These are phyloP conservation scores for Apus apus DNA, from an alignment of 2,113 vertebrate genomes.

Conservation along the genomic window DNA sequence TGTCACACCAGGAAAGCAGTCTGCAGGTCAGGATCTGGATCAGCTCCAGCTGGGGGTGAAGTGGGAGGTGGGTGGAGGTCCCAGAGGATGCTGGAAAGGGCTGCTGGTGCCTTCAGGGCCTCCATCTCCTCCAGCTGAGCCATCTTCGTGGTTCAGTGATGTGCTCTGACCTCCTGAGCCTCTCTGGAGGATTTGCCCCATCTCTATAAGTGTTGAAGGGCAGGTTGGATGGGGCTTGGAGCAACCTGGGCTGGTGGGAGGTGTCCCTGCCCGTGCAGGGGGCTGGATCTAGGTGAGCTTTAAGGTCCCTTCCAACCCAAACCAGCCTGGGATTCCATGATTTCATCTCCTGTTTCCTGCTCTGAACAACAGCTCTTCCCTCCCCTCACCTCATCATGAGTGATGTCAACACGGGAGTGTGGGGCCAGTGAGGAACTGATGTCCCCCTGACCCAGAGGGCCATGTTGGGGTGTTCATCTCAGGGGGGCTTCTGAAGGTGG, in stretches of 20 bases:
- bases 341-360: neutral
- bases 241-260: no score
- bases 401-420: neutral
- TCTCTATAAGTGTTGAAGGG: no score
- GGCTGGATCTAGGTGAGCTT: no score
- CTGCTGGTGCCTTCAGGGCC: neutral
- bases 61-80: neutral
- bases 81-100: neutral
- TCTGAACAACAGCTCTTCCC: neutral
- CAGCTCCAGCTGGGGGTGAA: neutral
- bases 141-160: accelerated
- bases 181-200: neutral
- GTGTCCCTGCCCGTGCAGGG: no score
- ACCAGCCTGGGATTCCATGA: no score
- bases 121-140: neutral
- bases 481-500: neutral
- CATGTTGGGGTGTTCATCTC: neutral
- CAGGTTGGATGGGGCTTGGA: no score
- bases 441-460: no score
- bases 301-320: no score
- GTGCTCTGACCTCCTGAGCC: neutral
- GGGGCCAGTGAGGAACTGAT: no score
- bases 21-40: neutral
- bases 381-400: neutral
- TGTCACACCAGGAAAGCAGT: accelerated